Conservation (phyloP, 2,113 vertebrate genomes). For the Neogale vison region DNA sequence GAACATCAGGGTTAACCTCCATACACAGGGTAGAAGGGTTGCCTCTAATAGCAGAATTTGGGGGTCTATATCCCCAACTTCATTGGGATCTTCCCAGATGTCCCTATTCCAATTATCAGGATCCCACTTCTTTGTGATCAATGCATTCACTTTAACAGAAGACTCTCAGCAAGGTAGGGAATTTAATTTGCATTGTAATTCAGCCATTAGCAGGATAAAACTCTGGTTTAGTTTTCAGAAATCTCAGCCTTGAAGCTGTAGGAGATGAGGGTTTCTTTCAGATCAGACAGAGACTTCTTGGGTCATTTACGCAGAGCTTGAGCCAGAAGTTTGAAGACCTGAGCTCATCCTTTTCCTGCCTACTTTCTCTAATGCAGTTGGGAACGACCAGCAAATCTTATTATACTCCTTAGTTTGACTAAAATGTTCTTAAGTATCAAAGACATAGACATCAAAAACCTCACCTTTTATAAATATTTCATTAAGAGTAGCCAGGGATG, state of each 20-base stretch:
- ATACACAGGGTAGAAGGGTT: neutral
- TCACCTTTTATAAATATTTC: neutral
- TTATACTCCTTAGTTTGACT: neutral
- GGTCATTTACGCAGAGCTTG: neutral
- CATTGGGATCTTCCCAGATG: neutral
- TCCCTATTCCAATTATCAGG: neutral
- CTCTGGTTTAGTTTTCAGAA: neutral
- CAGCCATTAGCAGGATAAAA: neutral
- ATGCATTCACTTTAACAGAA: neutral
- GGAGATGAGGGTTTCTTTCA: neutral
- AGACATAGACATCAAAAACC: neutral
- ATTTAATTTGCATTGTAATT: neutral
- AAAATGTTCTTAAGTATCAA: neutral
- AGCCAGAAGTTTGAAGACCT: neutral
- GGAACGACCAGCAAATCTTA: neutral
- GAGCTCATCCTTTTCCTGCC: neutral
- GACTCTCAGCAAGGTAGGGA: neutral
- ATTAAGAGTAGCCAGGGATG: neutral
- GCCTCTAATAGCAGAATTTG: neutral
- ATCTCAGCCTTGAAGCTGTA: neutral
- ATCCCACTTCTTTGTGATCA: neutral
- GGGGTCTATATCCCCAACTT: neutral
- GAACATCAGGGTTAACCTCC: neutral
- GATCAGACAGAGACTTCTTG: neutral
- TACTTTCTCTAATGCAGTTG: neutral